phyloP scores from a whole-genome alignment of 1,140 invertebrate species.

The Papilio polyxenes region DNA sequence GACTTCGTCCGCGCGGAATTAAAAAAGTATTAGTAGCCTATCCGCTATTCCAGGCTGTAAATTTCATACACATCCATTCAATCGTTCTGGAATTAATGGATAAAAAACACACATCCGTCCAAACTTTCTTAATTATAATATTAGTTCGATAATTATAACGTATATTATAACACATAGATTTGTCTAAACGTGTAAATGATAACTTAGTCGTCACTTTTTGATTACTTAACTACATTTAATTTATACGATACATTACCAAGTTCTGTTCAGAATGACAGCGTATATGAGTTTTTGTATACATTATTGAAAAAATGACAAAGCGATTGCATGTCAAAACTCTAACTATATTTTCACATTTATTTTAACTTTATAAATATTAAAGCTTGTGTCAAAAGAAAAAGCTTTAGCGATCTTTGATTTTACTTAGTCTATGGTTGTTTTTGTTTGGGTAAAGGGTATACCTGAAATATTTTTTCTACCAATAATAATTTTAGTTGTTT shows the following conservation, averaged over 20 bases:
- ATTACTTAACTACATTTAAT: not conserved
- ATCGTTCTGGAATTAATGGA: not conserved
- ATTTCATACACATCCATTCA: no score
- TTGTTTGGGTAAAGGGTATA: no score
- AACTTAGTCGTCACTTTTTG: not conserved
- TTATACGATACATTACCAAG: not conserved
- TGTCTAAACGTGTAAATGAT: not conserved
- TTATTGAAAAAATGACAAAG: conserved; percentile 6
- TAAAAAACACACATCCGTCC: no score
- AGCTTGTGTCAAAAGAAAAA: not conserved
- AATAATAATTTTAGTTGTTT: no score
- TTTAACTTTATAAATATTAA: conserved; percentile 7
- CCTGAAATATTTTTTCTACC: no score
- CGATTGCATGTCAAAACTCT: not conserved
- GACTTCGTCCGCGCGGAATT: no score
- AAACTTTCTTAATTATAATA: no score
- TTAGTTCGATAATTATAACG: no score
- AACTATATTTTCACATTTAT: not conserved
- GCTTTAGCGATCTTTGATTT: not conserved
- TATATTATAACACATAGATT: not conserved
- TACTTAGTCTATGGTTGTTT: not conserved
- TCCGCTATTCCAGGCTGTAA: no score
- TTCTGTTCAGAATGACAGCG: not conserved
- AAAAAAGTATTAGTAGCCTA: no score
- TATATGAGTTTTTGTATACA: not conserved